phyloP scores from a whole-genome alignment of 2,797 vertebrate species.

The Alcedo quadribrachys region DNA sequence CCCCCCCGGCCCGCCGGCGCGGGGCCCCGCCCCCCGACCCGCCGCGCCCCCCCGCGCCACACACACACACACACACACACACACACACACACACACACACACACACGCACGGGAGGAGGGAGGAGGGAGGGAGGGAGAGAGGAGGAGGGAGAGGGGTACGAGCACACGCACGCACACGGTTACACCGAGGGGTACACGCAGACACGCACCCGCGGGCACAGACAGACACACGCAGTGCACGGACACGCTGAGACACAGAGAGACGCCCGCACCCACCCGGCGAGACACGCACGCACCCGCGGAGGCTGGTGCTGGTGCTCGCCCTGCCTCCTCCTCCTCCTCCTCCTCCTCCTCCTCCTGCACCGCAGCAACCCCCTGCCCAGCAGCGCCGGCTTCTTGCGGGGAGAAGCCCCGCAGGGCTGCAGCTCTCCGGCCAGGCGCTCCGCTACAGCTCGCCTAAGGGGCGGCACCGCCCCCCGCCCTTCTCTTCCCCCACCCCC shows the following conservation, averaged over 20 bases:
- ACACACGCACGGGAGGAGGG: no score
- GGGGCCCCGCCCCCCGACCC: no score
- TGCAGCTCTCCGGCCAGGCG: background rate
- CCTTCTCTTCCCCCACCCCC: background rate
- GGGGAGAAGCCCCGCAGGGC: background rate
- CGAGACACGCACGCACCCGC: background rate
- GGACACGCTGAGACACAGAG: background rate
- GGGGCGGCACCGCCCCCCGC: background rate
- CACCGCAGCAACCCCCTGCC: background rate
- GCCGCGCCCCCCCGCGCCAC: no score
- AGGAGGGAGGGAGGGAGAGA: background rate
- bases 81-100: background rate
- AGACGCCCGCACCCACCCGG: background rate
- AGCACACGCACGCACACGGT: background rate
- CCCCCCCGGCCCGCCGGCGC: no score
- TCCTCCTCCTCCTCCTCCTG: background rate
- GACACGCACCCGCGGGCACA: no score
- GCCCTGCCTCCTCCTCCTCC: background rate
- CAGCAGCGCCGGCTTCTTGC: background rate
- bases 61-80: background rate
- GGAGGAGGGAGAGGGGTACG: background rate
- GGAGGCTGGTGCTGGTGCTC: background rate
- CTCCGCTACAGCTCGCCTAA: background rate
- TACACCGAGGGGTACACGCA: no score
- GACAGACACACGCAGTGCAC: background rate